phyloP scores from a whole-genome alignment of 2,797 vertebrate genomes.

The Tiaroga cobitis region DNA sequence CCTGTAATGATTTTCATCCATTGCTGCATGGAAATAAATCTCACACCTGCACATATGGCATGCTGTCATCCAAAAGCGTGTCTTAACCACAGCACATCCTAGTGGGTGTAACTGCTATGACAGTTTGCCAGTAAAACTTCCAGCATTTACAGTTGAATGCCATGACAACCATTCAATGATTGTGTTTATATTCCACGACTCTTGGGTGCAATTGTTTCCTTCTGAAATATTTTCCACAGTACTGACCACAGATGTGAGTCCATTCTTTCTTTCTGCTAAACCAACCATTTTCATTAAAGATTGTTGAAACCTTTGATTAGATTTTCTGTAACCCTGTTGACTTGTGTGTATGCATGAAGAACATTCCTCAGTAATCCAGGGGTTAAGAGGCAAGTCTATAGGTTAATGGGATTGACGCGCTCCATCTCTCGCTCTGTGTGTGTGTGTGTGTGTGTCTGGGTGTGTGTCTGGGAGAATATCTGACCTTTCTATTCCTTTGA shows the following conservation, averaged over 20 bases:
- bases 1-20: background rate
- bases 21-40: constrained; percentile 16
- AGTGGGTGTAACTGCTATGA: background rate
- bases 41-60: background rate
- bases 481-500: constrained; percentile 46
- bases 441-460: constrained; percentile 16
- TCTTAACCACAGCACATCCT: background rate
- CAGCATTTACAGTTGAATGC: background rate
- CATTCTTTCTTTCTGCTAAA: background rate
- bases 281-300: background rate
- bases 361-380: background rate
- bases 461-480: constrained; percentile 15
- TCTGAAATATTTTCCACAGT: constrained; percentile 9
- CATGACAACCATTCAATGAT: constrained; percentile 17
- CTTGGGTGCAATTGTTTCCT: constrained; percentile 23
- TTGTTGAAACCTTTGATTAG: background rate
- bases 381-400: constrained; percentile 24
- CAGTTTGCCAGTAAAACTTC: background rate
- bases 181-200: constrained; percentile 16
- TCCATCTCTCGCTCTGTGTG: background rate
- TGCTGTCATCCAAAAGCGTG: background rate
- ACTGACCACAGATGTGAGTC: background rate
- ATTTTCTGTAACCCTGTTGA: constrained; percentile 2
- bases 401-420: constrained; percentile 32
- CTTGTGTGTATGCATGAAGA: background rate